Evolutionary conservation across 2,113 vertebrate species (phyloP), one percentile per base, ranked within the genome.

Genomic region (Patagioenas fasciata): DNA sequence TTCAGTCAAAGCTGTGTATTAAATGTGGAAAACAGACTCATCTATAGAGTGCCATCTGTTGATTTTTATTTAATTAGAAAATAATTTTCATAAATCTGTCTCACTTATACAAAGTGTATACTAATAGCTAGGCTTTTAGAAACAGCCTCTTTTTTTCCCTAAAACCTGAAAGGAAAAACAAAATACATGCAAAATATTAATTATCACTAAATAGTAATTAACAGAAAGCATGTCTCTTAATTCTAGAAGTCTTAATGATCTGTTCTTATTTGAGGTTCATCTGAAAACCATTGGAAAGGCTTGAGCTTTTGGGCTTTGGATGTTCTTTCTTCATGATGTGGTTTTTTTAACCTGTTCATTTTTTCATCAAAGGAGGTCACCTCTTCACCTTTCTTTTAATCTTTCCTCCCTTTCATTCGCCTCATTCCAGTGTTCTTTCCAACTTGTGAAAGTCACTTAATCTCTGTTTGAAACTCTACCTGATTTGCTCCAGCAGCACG

Each of bases 331-430:
- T 93, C 5, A 2, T 26, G 18, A 17, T 44, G 44, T 29, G 16
- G 17, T 18, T 47, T 80, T 89, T 92, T 94, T 92, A 96, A 83
- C 93, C 61, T 94, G 65, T 34, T 96, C 96, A 48, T 85, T 94
- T 94, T 95, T 95, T 79, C 69, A 91, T 96, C 96, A 96, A 95
- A 95, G 58, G 56, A 91, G n/a, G 78, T 96, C 80, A 97, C 80
- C 95, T 95, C 50, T 95, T 97, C 96, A 97, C 93, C 96, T 97
- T 81, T 85, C 92, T 89, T 95, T 91, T 96, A 96, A 95, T 95
- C 92, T 96, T 91, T 92, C 50, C 34, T 96, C 15, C 62, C 77
- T 97, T 96, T 97, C 84, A 96, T 95, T 92, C 66, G 58, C 11
- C 31, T 71, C 80, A 89, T 92, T 91, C 91, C 62, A 92, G 40